Conservation (phyloP, 2,113 vertebrate genomes). For the Furnarius figulus region DNA sequence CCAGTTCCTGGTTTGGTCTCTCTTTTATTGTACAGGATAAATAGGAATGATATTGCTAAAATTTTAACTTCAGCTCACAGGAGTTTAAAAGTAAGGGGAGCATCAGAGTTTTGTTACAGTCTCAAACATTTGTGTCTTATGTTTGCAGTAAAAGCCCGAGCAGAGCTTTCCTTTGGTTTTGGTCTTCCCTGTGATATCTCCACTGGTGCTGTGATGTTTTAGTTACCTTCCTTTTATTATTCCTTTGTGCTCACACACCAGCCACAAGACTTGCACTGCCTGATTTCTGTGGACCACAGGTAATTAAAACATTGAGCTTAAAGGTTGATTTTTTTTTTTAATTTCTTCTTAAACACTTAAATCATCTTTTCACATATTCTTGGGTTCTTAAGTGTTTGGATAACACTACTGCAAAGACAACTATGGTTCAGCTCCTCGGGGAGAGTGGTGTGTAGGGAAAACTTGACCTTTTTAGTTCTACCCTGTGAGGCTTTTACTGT, state of each 20-base stretch:
- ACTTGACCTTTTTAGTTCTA: not conserved
- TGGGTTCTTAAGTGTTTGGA: not conserved
- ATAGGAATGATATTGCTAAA: not conserved
- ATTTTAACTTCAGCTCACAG: not conserved
- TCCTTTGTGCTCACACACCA: not conserved
- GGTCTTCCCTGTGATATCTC: fast-evolving
- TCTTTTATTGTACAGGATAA: not conserved
- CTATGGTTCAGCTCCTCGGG: fast-evolving
- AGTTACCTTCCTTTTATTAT: not conserved
- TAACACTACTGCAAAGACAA: not conserved
- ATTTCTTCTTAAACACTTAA: not conserved
- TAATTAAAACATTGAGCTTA: not conserved
- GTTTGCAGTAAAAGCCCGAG: not conserved
- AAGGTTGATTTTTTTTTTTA: not conserved
- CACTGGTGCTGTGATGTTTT: not conserved
- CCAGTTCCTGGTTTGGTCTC: fast-evolving
- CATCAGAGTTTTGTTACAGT: not conserved
- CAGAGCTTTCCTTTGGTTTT: not conserved
- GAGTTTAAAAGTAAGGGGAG: not conserved
- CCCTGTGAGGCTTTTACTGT: not conserved
- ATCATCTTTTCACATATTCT: fast-evolving
- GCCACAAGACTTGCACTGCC: not conserved
- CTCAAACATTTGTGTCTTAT: not conserved
- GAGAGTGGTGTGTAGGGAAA: not conserved
- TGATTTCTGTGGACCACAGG: not conserved